phyloP scores from a whole-genome alignment of 1,140 invertebrate species.

The Drosophila ambigua region DNA sequence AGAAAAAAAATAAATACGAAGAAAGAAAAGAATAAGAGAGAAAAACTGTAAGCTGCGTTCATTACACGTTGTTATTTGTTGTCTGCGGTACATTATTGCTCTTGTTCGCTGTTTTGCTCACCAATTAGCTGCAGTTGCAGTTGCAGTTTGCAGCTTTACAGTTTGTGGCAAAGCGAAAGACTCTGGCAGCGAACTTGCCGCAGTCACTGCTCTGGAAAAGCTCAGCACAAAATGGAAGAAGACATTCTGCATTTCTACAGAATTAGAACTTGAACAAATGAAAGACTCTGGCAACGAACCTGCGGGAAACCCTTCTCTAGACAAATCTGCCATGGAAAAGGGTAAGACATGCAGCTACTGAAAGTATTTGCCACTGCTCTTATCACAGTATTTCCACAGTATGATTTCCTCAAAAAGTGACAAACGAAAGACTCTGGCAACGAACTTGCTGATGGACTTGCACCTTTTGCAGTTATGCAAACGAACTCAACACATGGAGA shows the following conservation, averaged over 20 bases:
- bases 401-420: not conserved
- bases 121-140: slow-evolving; percentile 63
- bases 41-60: slow-evolving; percentile 71
- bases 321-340: too few species aligned
- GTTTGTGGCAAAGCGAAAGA: slow-evolving; percentile 50
- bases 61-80: slow-evolving; percentile 82
- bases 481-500: not conserved
- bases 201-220: too few species aligned
- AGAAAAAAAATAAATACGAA: slow-evolving; percentile 11
- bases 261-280: too few species aligned
- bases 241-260: too few species aligned
- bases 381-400: too few species aligned
- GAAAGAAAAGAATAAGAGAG: slow-evolving; percentile 22
- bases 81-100: slow-evolving; percentile 77
- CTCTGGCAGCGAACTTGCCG: slow-evolving; percentile 51
- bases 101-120: slow-evolving; percentile 78
- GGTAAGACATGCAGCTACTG: too few species aligned
- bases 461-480: not conserved
- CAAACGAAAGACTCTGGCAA: too few species aligned
- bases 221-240: too few species aligned
- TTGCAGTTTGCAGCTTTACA: not conserved
- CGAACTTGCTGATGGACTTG: slow-evolving; percentile 26
- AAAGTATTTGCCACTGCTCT: too few species aligned
- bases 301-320: not conserved
- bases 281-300: slow-evolving; percentile 27